Base-by-base conservation (phyloP, 1,140 invertebrate genomes). In the Bombus impatiens region DNA sequence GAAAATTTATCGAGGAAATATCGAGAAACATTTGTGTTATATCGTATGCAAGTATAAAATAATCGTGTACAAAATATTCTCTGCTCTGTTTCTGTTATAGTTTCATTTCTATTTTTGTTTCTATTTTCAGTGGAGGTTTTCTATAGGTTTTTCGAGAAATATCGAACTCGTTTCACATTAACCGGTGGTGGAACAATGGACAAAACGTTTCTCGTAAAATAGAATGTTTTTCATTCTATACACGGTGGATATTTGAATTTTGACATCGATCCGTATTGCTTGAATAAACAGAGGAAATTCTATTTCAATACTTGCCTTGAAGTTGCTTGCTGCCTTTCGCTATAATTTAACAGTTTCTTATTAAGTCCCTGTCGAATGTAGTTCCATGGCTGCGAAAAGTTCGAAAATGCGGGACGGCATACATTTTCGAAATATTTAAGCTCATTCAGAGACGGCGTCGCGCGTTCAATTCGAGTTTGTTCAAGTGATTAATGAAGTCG, bases 401-500 rank as follows among this genome's bases (percentile, higher is more conserved):
- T 44, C 13, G 57, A 28, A 74, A 65, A 44, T 18, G 12, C 12
- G 1, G 15, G 3, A 13, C 1, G 12, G 3, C 28, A 22, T 32
- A 35, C 40, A 25, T 68, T 53, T 57, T 78, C 22, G 62, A 70
- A 83, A 53, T 57, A 70, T 68, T 84, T 78, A 42, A 44, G 44
- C 65, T 70, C 44, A 32, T 78, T 78, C 67, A 37, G 44, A 37
- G 44, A 18, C 6, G 72, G 42, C 82, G 44, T 42, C 28, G 25
- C 35, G 74, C 35, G 35, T 28, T 70, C 42, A 57, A 78, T 84
- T 78, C 44, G 28, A 57, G 67, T 70, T 84, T 47, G 37, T 13
- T 67, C 40, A 10, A 82, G 84, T 78, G 88, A 89, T 89, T 86
- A 86, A 72, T 44, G 78, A 75, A 78, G 75, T 77, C 70, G 44